These are phyloP conservation scores for Rhizomys pruinosus DNA, from an alignment of 2,113 vertebrate genomes.

Conservation along the genomic window DNA sequence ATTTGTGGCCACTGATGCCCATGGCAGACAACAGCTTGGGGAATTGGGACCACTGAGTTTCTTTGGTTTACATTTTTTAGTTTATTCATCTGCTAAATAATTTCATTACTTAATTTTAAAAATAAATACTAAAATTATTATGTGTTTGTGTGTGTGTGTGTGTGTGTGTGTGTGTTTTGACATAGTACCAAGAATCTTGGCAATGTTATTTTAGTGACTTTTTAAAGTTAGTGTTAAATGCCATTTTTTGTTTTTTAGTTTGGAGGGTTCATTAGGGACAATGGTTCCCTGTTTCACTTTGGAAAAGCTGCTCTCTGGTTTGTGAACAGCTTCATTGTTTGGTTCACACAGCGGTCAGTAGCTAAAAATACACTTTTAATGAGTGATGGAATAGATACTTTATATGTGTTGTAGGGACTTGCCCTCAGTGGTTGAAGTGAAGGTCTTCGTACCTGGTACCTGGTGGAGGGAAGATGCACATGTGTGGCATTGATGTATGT, in stretches of 20 bases:
- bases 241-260: constrained; percentile 65
- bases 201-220: constrained; percentile 56
- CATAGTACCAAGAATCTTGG: constrained; percentile 39
- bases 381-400: constrained; percentile 52
- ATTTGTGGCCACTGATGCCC: background rate
- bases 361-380: constrained; percentile 65
- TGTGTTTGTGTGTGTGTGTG: constrained; percentile 20
- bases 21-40: constrained; percentile 25
- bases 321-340: constrained; percentile 53
- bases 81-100: constrained; percentile 67
- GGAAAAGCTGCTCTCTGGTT: constrained; percentile 62
- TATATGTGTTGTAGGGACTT: constrained; percentile 51
- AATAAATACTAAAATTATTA: constrained; percentile 44
- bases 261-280: constrained; percentile 47
- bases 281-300: constrained; percentile 59
- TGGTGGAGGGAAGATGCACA: constrained; percentile 17
- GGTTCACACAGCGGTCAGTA: constrained; percentile 59
- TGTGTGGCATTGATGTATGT: background rate
- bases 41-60: constrained; percentile 21
- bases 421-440: constrained; percentile 18
- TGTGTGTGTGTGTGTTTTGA: constrained; percentile 17
- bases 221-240: constrained; percentile 63
- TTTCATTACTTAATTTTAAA: constrained; percentile 56
- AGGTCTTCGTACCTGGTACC: background rate
- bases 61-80: constrained; percentile 62